Conservation (phyloP, 1,140 invertebrate species). For the Hetaerina americana region DNA sequence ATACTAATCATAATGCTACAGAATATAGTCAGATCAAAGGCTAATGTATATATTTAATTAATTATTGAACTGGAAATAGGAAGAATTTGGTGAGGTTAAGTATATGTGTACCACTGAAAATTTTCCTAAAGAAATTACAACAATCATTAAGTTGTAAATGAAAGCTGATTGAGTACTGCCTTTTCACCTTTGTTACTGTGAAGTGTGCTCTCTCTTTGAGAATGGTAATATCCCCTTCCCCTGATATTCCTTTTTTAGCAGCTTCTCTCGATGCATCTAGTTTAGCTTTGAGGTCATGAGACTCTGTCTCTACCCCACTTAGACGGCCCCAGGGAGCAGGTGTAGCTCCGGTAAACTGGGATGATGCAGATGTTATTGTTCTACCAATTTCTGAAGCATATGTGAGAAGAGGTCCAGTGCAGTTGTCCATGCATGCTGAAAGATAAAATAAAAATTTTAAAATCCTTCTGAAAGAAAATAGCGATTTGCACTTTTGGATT, state of each 20-base stretch:
- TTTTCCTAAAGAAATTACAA: too few species aligned
- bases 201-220: slow-evolving; percentile 16
- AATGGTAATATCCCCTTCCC: slow-evolving; percentile 14
- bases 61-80: too few species aligned
- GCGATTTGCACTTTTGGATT: too few species aligned
- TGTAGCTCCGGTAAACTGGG: slow-evolving; percentile 43
- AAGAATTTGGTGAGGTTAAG: too few species aligned
- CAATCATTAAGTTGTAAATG: too few species aligned
- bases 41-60: too few species aligned
- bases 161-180: too few species aligned
- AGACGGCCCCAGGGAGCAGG: slow-evolving; percentile 59
- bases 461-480: too few species aligned
- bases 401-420: slow-evolving; percentile 66
- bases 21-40: too few species aligned
- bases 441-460: too few species aligned
- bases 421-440: slow-evolving; percentile 82
- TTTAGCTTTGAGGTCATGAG: slow-evolving; percentile 19
- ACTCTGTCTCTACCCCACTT: slow-evolving; percentile 27
- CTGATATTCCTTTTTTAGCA: slow-evolving; percentile 2
- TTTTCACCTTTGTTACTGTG: neutral
- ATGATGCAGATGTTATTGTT: neutral
- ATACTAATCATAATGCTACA: too few species aligned
- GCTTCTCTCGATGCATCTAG: neutral
- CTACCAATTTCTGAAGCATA: neutral
- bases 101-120: too few species aligned